phyloP scores from a whole-genome alignment of 2,113 vertebrate species.

The Agelaius tricolor region DNA sequence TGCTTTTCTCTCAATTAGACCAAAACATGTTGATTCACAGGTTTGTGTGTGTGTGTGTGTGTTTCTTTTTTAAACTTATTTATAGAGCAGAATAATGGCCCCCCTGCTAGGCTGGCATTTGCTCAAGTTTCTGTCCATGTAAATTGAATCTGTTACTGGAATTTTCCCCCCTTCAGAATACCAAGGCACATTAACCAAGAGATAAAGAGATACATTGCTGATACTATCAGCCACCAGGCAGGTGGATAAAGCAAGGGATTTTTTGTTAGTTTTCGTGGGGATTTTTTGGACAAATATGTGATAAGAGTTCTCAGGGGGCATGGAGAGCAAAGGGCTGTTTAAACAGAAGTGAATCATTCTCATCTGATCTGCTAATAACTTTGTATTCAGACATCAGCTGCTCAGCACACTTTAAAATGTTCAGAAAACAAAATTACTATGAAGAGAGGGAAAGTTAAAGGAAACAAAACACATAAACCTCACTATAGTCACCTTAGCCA shows the following conservation, averaged over 20 bases:
- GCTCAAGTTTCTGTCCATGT: constrained; percentile 81
- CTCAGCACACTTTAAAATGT: constrained; percentile 36
- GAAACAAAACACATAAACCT: not conserved
- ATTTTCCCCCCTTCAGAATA: constrained; percentile 80
- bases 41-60: constrained; percentile 68
- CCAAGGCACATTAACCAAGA: constrained; percentile 76
- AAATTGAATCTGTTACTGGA: constrained; percentile 83
- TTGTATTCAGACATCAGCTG: constrained; percentile 62
- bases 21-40: constrained; percentile 84
- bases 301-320: constrained; percentile 77
- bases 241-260: constrained; percentile 63
- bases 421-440: constrained; percentile 25
- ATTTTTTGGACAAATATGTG: constrained; percentile 75
- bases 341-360: constrained; percentile 73
- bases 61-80: constrained; percentile 83
- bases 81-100: constrained; percentile 82
- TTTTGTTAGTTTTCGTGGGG: constrained; percentile 55
- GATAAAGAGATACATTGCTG: constrained; percentile 79
- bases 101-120: constrained; percentile 82
- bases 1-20: constrained; percentile 79
- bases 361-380: constrained; percentile 74
- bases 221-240: constrained; percentile 70
- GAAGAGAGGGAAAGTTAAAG: not conserved
- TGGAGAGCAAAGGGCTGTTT: constrained; percentile 66
- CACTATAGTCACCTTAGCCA: not conserved